Evolutionary conservation across 1,140 invertebrate genomes (phyloP).

Genomic region (Popillia japonica): DNA sequence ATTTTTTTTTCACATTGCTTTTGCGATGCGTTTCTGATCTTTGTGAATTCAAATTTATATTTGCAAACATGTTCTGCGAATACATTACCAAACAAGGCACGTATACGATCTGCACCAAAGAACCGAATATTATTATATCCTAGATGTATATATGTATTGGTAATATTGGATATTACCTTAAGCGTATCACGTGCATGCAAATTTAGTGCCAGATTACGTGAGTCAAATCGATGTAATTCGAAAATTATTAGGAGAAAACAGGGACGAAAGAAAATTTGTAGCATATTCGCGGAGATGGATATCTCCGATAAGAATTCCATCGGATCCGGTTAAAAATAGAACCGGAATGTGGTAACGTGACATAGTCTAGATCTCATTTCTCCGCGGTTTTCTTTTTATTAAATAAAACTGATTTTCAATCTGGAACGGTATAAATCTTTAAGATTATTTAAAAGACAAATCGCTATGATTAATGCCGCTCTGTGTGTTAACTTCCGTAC

Average conservation of each 20-base stretch:
- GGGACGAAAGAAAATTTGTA: background rate
- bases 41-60: too few relatives aligned
- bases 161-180: slow-evolving; percentile 2
- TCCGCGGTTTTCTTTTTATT: background rate
- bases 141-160: background rate
- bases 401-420: too few relatives aligned
- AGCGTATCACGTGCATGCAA: background rate
- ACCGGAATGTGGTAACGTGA: background rate
- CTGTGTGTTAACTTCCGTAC: too few relatives aligned
- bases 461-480: too few relatives aligned
- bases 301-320: background rate
- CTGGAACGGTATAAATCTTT: too few relatives aligned
- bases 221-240: slow-evolving; percentile 9
- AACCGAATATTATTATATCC: background rate
- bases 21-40: too few relatives aligned
- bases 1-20: too few relatives aligned
- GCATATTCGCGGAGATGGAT: background rate
- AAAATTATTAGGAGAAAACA: background rate
- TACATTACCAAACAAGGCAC: background rate
- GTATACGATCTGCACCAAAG: background rate
- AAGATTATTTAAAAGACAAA: too few relatives aligned
- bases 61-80: too few relatives aligned
- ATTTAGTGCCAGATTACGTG: background rate
- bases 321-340: background rate
- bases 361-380: background rate